Percentiles rank a stretch among this genome's conserved stretches.
phyloP scores from a whole-genome alignment of 1,140 invertebrate genomes.

The Drosophila trapezifrons region DNA sequence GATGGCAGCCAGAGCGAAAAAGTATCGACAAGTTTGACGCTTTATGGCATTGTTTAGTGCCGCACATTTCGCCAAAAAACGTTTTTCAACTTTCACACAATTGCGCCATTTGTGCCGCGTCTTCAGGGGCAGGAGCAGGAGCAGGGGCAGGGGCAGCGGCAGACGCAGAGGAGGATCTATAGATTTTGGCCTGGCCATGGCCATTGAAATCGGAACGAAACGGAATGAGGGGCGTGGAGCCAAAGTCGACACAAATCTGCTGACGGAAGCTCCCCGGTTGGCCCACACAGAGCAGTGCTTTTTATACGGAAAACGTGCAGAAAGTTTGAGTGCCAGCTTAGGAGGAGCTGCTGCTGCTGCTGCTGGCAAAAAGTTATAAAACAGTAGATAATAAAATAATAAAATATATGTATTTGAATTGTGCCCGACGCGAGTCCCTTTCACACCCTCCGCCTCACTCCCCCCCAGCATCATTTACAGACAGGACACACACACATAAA shows the following conservation, averaged over 20 bases:
- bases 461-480: background rate
- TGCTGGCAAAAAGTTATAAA: constrained; percentile 75
- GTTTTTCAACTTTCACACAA: constrained; percentile 83
- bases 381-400: constrained; percentile 83
- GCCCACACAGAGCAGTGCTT: constrained; percentile 49
- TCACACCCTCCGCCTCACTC: background rate
- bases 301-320: constrained; percentile 82
- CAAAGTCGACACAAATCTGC: constrained; percentile 71
- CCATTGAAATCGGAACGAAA: constrained; percentile 6
- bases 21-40: constrained; percentile 83
- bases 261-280: constrained; percentile 72
- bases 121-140: constrained; percentile 28
- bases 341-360: constrained; percentile 32
- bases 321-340: constrained; percentile 82
- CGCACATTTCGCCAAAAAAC: constrained; percentile 81
- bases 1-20: constrained; percentile 58
- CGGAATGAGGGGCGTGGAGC: constrained; percentile 4
- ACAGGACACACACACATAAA: constrained; percentile 31
- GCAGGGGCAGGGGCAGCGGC: background rate
- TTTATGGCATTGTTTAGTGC: constrained; percentile 83
- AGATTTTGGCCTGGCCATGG: constrained; percentile 16
- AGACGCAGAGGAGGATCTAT: constrained; percentile 5
- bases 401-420: constrained; percentile 83
- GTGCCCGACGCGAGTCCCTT: constrained; percentile 48
- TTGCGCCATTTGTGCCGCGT: constrained; percentile 79